These are phyloP conservation scores for Cynocephalus volans DNA, from an alignment of 2,113 vertebrate species.

Conservation along the genomic window DNA sequence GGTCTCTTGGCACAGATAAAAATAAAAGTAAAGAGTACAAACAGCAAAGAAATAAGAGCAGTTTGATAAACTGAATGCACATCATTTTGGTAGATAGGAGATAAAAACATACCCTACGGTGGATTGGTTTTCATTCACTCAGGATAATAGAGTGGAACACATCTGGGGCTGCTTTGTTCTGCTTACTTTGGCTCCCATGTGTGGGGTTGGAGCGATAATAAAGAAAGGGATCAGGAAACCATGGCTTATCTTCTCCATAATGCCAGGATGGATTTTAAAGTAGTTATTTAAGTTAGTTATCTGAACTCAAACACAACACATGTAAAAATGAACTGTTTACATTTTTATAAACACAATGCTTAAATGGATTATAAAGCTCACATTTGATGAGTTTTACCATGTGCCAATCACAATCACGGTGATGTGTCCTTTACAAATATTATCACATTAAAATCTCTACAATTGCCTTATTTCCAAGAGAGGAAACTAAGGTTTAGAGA, in stretches of 20 bases:
- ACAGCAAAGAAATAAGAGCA: neutral
- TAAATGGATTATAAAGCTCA: constrained; percentile 31
- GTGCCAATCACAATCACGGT: neutral
- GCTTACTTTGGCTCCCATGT: neutral
- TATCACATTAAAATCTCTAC: neutral
- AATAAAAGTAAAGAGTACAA: constrained; percentile 50
- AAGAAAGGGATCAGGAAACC: neutral
- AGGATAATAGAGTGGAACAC: neutral
- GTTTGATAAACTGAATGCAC: neutral
- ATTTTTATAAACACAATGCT: constrained; percentile 3
- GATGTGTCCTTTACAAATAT: neutral
- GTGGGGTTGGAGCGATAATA: neutral
- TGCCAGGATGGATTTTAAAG: neutral
- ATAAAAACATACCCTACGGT: neutral
- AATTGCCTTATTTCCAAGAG: neutral
- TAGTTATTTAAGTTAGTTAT: neutral
- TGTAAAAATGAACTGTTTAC: neutral
- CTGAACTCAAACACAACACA: neutral
- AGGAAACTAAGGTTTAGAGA: neutral
- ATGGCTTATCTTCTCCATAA: neutral
- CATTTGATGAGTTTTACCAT: neutral
- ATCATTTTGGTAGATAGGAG: neutral
- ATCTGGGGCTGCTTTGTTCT: neutral
- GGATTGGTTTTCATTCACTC: neutral
- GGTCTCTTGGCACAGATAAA: neutral